Evolutionary conservation across 2,888 invertebrate species (phyloP).

Genomic region (Drosophila pseudotalamancana): DNA sequence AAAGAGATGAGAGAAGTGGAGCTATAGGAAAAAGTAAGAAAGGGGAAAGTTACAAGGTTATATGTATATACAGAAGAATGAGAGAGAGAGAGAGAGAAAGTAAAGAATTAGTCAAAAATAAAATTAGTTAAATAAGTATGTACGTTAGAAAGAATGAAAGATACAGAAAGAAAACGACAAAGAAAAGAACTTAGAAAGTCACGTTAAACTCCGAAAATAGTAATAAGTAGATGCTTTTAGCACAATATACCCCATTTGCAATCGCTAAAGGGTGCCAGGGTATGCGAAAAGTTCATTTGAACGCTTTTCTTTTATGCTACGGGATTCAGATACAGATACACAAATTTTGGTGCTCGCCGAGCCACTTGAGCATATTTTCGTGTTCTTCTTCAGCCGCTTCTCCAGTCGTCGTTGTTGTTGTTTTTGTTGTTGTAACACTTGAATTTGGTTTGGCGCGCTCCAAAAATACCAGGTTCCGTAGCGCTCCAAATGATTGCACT

Average conservation of each 20-base stretch:
- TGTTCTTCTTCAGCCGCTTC: slow-evolving; percentile 29
- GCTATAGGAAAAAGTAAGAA: not conserved
- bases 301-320: slow-evolving; percentile 72
- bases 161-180: not conserved
- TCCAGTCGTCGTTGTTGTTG: slow-evolving; percentile 21
- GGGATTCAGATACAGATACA: slow-evolving; percentile 61
- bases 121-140: too few relatives aligned
- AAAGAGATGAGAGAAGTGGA: not conserved
- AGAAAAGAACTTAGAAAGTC: too few relatives aligned
- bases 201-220: not conserved
- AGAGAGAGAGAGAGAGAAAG: not conserved
- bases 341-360: slow-evolving; percentile 59
- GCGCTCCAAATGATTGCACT: slow-evolving; percentile 46
- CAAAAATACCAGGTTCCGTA: slow-evolving; percentile 43
- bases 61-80: too few relatives aligned
- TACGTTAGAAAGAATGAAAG: not conserved
- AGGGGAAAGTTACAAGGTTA: not conserved
- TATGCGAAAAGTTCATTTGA: slow-evolving; percentile 69
- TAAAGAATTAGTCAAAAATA: too few relatives aligned
- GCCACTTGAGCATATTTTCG: slow-evolving; percentile 65
- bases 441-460: slow-evolving; percentile 57
- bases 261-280: slow-evolving; percentile 1
- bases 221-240: not conserved
- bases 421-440: slow-evolving; percentile 45
- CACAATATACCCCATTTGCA: not conserved